Evolutionary conservation across 2,113 vertebrate species (phyloP).

Genomic region (Chaetura pelagica): DNA sequence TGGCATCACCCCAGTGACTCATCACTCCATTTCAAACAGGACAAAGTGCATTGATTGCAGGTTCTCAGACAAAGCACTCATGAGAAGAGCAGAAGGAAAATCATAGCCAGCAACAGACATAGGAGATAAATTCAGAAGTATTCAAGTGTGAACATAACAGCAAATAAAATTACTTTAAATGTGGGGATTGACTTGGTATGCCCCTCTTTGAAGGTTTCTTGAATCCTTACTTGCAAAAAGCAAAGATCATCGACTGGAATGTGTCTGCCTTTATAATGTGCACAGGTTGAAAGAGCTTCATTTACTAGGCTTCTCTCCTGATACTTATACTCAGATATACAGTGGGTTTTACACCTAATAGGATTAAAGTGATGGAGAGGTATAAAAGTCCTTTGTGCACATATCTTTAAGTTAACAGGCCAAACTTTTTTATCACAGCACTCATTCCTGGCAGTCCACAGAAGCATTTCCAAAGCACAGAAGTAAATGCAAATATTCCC

Average conservation of each 20-base stretch:
- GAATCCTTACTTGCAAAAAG: neutral
- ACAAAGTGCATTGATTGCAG: neutral
- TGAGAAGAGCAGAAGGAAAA: neutral
- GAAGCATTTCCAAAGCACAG: neutral
- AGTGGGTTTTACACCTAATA: neutral
- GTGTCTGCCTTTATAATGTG: neutral
- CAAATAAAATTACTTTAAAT: neutral
- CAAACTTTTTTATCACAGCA: neutral
- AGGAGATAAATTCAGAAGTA: neutral
- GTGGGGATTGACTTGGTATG: neutral
- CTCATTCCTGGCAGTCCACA: neutral
- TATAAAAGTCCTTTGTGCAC: neutral
- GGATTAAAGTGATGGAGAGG: neutral
- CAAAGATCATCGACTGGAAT: neutral
- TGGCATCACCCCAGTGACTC: neutral
- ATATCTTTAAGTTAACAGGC: neutral
- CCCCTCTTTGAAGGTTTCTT: neutral
- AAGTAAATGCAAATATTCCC: neutral
- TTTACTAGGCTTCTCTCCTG: neutral
- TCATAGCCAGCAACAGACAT: neutral
- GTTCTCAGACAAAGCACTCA: neutral
- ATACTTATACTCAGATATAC: neutral
- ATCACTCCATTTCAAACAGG: neutral
- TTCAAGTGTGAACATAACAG: neutral
- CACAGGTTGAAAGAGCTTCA: neutral